phyloP scores from a whole-genome alignment of 1,140 invertebrate species.

The Oncopeltus fasciatus region DNA sequence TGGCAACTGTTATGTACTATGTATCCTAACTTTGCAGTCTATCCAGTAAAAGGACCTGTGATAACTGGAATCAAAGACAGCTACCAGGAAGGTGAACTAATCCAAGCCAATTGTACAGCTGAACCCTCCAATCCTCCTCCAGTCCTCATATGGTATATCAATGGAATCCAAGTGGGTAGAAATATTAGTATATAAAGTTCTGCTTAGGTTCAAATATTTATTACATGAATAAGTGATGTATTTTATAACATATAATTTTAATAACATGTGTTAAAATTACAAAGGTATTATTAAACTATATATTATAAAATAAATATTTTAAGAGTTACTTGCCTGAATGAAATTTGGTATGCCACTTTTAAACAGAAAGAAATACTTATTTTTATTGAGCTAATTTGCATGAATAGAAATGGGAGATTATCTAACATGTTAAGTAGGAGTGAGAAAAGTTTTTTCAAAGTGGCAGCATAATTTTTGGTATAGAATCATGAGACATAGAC shows the following conservation, averaged over 20 bases:
- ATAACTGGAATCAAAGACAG: constrained; percentile 51
- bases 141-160: constrained; percentile 71
- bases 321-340: not conserved
- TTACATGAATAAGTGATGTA: not conserved
- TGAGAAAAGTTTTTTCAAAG: too few species aligned
- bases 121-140: constrained; percentile 59
- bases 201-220: not conserved
- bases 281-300: not conserved
- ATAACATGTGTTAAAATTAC: not conserved
- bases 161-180: constrained; percentile 38
- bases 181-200: too few species aligned
- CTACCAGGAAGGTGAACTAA: constrained; percentile 51
- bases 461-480: too few species aligned
- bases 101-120: constrained; percentile 60
- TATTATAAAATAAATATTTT: not conserved
- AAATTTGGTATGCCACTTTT: not conserved
- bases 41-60: constrained; percentile 47
- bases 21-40: too few species aligned
- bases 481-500: too few species aligned
- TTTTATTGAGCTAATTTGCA: too few species aligned
- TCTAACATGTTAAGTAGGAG: too few species aligned
- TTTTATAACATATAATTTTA: not conserved
- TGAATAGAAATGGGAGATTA: too few species aligned
- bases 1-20: too few species aligned
- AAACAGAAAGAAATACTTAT: too few species aligned